Evolutionary conservation across 2,888 invertebrate genomes (phyloP), one percentile per base, ranked within the genome.

Genomic region (Phortica magna): DNA sequence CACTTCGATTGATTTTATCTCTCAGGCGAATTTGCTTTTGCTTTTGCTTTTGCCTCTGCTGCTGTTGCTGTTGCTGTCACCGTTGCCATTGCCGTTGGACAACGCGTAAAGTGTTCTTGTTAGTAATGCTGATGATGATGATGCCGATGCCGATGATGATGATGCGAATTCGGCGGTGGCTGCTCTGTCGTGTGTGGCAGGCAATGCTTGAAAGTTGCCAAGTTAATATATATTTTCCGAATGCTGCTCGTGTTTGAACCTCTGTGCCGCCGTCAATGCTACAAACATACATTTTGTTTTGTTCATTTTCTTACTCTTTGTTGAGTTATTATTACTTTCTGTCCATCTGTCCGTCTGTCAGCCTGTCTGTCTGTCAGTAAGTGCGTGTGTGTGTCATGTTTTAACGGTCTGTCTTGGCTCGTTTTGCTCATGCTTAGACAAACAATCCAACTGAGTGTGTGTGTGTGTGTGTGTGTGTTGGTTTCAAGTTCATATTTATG

Each of bases 1-100:
- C 82, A 82, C 82, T 87, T 85, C 84, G 81, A 84, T 87, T 84
- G 87, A 83, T 81, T 84, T 80, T 79, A 76, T 81, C 77, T 74
- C 77, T 76, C 48, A 70, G 53, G 53, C 61, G 72, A 19, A 22
- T 57, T 17, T 48, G 43, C 64, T n/a, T 19, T 10, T 65, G 39
- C 19, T 12, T n/a, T 2, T 42, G 53, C 7, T 53, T 3, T 6
- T 31, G 31, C 5, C 31, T 4, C 31, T 4, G 31, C 5, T 31
- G 31, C 31, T n/a, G 31, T 31, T 31, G 31, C 2, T 42, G 53
- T 53, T 53, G 53, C n/a, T 31, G 31, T 31, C 31, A 31, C 31
- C 31, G 31, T 31, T 31, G 31, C 31, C 31, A 4, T 31, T 31
- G 31, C 2, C 5, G 31, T 31, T 31, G 31, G 31, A 31, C 31